A percentile compares a stretch with the other conserved stretches of the same genome.
Evolutionary conservation across 2,797 vertebrate genomes (phyloP).

Genomic region (Halcyon leucocephala): DNA sequence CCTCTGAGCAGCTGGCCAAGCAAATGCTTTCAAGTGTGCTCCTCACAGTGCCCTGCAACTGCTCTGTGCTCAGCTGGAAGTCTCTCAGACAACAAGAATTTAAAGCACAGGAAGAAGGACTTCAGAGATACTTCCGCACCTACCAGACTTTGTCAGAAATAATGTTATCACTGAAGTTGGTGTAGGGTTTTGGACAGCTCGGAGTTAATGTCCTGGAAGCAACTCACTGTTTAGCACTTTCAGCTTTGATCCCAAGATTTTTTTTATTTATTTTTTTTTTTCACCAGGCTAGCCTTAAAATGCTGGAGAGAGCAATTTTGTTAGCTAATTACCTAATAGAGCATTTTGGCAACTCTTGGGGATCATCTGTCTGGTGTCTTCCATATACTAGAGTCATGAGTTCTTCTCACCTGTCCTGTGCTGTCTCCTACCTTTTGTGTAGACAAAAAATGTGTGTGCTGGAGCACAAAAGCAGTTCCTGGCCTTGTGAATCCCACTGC

Average conservation of each 20-base stretch:
- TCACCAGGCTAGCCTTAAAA: neutral
- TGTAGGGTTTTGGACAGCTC: neutral
- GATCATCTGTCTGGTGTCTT: neutral
- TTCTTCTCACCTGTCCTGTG: neutral
- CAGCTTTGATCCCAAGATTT: neutral
- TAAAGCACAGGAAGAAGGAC: neutral
- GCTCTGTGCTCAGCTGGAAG: neutral
- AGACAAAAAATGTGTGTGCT: neutral
- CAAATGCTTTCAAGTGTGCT: neutral
- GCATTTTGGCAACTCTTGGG: neutral
- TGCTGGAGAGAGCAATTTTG: neutral
- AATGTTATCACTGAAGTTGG: neutral
- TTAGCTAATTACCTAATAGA: neutral
- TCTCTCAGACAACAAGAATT: neutral
- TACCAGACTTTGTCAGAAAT: neutral
- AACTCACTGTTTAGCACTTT: neutral
- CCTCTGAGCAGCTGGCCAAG: neutral
- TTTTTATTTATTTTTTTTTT: neutral
- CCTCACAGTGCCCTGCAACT: neutral
- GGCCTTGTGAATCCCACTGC: neutral
- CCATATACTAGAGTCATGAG: neutral
- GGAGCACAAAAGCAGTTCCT: neutral
- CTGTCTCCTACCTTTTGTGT: neutral
- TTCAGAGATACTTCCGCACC: neutral
- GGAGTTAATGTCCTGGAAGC: neutral